Conservation (phyloP, 2,888 invertebrate genomes). For the Tipula unca region DNA sequence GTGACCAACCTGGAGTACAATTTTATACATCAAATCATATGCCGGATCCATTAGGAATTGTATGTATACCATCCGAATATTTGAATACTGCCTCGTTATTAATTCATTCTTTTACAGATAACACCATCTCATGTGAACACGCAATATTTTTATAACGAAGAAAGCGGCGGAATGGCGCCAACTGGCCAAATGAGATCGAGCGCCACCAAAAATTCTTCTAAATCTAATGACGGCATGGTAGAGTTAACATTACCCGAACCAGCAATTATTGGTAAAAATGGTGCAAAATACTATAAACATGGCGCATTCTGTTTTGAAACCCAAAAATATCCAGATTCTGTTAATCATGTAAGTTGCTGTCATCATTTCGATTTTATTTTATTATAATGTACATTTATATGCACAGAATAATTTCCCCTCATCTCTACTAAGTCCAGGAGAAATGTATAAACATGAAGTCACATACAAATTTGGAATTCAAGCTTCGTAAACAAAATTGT, state of each 20-base stretch:
- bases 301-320: slow-evolving; percentile 84
- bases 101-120: background rate
- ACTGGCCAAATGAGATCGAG: background rate
- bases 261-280: slow-evolving; percentile 59
- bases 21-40: slow-evolving; percentile 77
- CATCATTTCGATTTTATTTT: background rate
- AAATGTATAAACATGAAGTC: slow-evolving; percentile 60
- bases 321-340: slow-evolving; percentile 86
- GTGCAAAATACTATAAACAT: slow-evolving; percentile 61
- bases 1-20: slow-evolving; percentile 85
- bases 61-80: background rate
- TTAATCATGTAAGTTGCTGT: slow-evolving; percentile 68
- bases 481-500: no score
- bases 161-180: background rate
- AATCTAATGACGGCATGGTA: background rate
- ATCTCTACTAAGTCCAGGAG: slow-evolving; percentile 60
- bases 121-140: background rate
- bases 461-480: slow-evolving; percentile 62
- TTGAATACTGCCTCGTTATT: background rate
- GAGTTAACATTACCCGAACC: slow-evolving; percentile 23
- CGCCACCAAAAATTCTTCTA: background rate
- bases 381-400: background rate
- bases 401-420: slow-evolving; percentile 44
- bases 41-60: slow-evolving; percentile 45
- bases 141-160: background rate